Conservation (phyloP, 2,113 vertebrate genomes). For the Anhinga anhinga region DNA sequence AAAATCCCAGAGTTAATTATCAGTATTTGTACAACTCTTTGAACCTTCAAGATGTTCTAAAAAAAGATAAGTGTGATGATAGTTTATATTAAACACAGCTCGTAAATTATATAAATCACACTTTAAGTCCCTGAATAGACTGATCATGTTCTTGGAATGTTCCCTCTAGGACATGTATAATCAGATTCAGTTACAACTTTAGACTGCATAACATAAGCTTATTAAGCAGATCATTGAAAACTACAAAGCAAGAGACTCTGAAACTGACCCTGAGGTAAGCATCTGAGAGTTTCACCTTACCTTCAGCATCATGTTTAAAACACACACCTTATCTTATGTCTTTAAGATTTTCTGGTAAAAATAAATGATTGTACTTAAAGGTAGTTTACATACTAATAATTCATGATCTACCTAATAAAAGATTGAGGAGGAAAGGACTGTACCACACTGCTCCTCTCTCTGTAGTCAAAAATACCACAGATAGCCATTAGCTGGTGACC, state of each 20-base stretch:
- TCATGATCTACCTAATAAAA: background rate
- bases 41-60: background rate
- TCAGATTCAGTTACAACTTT: background rate
- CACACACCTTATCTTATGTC: background rate
- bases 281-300: background rate
- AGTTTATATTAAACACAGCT: conserved; percentile 6
- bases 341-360: background rate
- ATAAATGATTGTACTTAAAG: background rate
- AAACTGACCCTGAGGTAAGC: background rate
- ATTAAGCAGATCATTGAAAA: background rate
- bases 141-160: background rate
- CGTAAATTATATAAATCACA: conserved; percentile 31
- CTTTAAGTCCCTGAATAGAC: background rate
- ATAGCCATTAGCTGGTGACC: background rate
- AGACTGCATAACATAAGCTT: background rate
- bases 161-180: background rate
- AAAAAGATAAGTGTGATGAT: background rate
- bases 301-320: background rate
- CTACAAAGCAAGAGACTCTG: background rate
- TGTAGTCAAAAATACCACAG: background rate
- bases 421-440: background rate
- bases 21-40: conserved; percentile 13
- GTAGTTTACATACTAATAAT: background rate
- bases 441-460: background rate
- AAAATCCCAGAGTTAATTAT: conserved; percentile 42